Conservation (phyloP, 2,888 invertebrate species). For the Plebejus anna region DNA sequence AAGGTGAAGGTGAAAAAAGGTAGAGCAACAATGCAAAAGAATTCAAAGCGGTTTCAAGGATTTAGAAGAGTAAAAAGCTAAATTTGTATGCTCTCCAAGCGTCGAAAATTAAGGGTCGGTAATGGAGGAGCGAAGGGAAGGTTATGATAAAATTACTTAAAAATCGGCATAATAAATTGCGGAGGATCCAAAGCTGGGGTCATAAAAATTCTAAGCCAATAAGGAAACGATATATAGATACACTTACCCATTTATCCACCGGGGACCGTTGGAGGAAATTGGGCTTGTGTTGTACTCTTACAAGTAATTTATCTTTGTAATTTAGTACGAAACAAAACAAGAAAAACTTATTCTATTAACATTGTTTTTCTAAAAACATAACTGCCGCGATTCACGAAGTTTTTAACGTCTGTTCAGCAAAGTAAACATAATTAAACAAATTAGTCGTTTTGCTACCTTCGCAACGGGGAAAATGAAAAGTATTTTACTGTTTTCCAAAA, state of each 20-base stretch:
- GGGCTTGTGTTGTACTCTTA: conserved; percentile 12
- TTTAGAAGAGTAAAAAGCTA: not conserved
- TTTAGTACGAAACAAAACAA: conserved; percentile 24
- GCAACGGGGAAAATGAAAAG: not conserved
- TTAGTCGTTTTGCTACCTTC: conserved; percentile 3
- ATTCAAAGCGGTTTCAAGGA: not conserved
- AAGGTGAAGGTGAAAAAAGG: not conserved
- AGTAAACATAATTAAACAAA: conserved; percentile 3
- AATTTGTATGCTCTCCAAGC: not conserved
- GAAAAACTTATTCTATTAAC: conserved; percentile 13
- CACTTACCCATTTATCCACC: conserved; percentile 25
- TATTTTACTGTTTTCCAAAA: conserved; percentile 6
- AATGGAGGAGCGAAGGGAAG: not conserved
- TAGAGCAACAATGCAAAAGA: not conserved
- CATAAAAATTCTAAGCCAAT: conserved; percentile 18
- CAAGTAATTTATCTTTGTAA: conserved; percentile 28
- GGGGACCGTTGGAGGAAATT: conserved; percentile 25
- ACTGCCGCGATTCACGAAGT: not conserved
- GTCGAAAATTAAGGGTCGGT: not conserved
- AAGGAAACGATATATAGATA: conserved; percentile 27
- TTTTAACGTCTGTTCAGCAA: conserved; percentile 1
- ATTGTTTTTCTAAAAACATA: conserved; percentile 16
- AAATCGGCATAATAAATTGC: conserved; percentile 13
- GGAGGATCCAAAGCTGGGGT: not conserved
- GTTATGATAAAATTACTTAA: not conserved